Conservation (phyloP, 2,888 invertebrate genomes). For the Deroplatys truncata region DNA sequence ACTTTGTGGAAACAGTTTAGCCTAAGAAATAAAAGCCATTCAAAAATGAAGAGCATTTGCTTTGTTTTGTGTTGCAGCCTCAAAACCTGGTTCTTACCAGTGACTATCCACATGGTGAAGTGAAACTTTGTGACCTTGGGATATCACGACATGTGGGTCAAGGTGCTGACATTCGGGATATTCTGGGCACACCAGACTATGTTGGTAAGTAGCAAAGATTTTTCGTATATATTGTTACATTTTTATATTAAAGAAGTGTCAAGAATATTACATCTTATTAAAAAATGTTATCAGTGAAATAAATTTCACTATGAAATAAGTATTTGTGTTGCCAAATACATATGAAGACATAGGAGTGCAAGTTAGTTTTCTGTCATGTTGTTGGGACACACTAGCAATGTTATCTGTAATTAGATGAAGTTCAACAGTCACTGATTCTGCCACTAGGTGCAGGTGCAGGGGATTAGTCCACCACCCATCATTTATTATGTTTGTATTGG, state of each 20-base stretch:
- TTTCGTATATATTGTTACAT: not conserved
- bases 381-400: too few species aligned
- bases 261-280: not conserved
- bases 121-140: conserved; percentile 91
- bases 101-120: conserved; percentile 68
- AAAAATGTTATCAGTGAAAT: not conserved
- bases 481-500: too few species aligned
- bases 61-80: conserved; percentile 57
- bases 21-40: too few species aligned
- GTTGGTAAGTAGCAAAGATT: conserved; percentile 62
- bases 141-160: conserved; percentile 88
- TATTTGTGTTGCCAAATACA: too few species aligned
- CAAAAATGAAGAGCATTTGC: too few species aligned
- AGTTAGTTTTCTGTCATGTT: too few species aligned
- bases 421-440: too few species aligned
- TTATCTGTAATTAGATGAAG: too few species aligned
- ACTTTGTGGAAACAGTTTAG: too few species aligned
- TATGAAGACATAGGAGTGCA: too few species aligned
- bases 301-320: not conserved
- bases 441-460: too few species aligned
- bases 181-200: conserved; percentile 93
- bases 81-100: conserved; percentile 90
- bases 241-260: not conserved
- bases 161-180: conserved; percentile 89
- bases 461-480: too few species aligned